Evolutionary conservation across 2,113 vertebrate genomes (phyloP).

Genomic region (Sialia sialis): DNA sequence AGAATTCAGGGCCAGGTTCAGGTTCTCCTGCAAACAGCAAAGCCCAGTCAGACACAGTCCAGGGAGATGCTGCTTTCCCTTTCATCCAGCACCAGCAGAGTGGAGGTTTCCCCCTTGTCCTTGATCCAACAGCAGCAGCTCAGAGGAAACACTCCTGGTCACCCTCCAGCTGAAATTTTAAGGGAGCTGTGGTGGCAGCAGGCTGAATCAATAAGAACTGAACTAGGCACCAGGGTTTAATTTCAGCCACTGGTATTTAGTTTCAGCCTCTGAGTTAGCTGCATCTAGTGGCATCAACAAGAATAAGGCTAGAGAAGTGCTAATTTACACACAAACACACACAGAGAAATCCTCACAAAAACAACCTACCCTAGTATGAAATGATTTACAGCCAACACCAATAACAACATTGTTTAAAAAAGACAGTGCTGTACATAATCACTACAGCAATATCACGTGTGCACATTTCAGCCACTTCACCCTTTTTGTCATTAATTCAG

Average conservation of each 20-base stretch:
- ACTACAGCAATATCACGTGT: accelerated
- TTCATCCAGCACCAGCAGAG: background rate
- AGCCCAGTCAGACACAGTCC: background rate
- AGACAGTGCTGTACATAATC: background rate
- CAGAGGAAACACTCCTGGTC: accelerated
- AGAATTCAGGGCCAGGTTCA: slow-evolving; percentile 95
- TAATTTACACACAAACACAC: background rate
- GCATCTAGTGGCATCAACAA: background rate
- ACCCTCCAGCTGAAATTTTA: background rate
- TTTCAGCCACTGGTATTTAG: slow-evolving; percentile 45
- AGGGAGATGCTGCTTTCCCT: background rate
- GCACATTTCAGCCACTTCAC: background rate
- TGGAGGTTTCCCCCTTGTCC: background rate
- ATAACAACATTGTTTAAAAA: background rate
- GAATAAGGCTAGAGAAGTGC: background rate
- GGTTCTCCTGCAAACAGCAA: slow-evolving; percentile 83
- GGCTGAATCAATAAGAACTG: background rate
- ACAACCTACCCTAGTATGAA: background rate
- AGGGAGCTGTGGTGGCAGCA: background rate
- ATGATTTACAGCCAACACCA: background rate
- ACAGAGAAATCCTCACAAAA: background rate
- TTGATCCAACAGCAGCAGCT: background rate
- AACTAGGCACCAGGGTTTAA: background rate
- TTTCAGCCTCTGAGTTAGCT: background rate
- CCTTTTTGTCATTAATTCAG: background rate